phyloP scores from a whole-genome alignment of 1,140 invertebrate genomes.

The Varroa destructor region DNA sequence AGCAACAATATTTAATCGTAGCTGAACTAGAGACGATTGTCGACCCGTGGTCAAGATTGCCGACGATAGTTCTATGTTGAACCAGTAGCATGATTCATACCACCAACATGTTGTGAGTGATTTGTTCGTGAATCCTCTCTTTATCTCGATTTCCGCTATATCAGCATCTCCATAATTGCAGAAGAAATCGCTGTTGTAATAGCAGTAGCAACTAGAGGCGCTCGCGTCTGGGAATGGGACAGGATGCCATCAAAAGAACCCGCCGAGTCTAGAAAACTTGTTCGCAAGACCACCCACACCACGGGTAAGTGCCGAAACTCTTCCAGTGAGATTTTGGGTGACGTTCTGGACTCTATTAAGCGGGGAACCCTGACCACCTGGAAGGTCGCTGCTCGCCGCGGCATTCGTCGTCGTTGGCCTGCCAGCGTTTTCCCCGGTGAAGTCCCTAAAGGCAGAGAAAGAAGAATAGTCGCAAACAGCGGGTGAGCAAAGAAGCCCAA shows the following conservation, averaged over 20 bases:
- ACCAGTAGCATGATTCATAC: no score
- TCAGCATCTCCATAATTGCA: no score
- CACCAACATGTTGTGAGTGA: no score
- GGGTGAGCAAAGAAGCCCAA: not conserved
- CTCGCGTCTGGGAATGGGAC: conserved; percentile 28
- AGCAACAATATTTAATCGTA: no score
- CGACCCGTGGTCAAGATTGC: no score
- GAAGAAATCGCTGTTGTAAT: no score
- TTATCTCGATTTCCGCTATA: no score
- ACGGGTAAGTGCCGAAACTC: conserved; percentile 64
- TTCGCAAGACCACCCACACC: conserved; percentile 65
- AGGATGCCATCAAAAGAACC: conserved; percentile 26
- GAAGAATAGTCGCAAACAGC: not conserved
- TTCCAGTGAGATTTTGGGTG: conserved; percentile 58
- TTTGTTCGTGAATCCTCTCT: no score
- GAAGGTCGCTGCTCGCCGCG: conserved; percentile 37
- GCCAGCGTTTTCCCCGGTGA: conserved; percentile 48
- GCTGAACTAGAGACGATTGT: no score
- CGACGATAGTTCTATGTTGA: no score
- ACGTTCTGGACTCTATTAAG: conserved; percentile 54
- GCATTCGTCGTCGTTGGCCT: conserved; percentile 48
- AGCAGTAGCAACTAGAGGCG: conserved; percentile 3
- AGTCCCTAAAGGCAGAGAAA: conserved; percentile 38
- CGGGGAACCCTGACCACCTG: conserved; percentile 26
- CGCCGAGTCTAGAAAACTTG: conserved; percentile 43